A percentile compares a stretch with the other conserved stretches of the same genome.
Evolutionary conservation across 1,140 invertebrate species (phyloP).

Genomic region (Microvelia longipes): DNA sequence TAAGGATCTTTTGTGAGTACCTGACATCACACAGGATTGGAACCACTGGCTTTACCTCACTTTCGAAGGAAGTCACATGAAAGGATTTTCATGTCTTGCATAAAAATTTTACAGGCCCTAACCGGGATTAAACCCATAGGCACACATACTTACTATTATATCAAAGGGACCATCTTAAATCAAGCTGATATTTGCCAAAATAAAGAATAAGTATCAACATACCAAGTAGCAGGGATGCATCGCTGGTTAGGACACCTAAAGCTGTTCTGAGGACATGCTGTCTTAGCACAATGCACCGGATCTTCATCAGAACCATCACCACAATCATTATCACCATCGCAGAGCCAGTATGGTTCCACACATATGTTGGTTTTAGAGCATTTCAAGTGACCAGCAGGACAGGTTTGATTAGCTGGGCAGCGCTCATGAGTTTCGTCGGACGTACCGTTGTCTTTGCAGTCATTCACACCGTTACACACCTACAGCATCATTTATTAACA

Average conservation of each 20-base stretch:
- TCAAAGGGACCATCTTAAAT: too few species aligned
- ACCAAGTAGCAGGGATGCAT: constrained; percentile 83
- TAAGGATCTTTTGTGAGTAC: too few species aligned
- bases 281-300: constrained; percentile 67
- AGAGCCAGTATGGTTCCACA: constrained; percentile 87
- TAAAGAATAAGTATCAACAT: too few species aligned
- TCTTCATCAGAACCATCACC: constrained; percentile 92
- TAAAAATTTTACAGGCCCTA: too few species aligned
- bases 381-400: constrained; percentile 70
- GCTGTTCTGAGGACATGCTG: constrained; percentile 79
- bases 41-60: too few species aligned
- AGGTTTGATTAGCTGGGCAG: constrained; percentile 73
- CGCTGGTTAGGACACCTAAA: constrained; percentile 75
- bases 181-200: too few species aligned
- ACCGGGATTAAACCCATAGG: too few species aligned
- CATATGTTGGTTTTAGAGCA: constrained; percentile 89
- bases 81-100: too few species aligned
- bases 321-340: constrained; percentile 88
- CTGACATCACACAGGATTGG: too few species aligned
- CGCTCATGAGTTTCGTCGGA: constrained; percentile 77
- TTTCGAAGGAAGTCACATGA: too few species aligned
- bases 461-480: constrained; percentile 85
- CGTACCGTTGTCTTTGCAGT: constrained; percentile 83
- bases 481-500: too few species aligned
- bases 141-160: too few species aligned